Evolutionary conservation across 2,888 invertebrate species (phyloP).

Genomic region (Spodoptera picta): DNA sequence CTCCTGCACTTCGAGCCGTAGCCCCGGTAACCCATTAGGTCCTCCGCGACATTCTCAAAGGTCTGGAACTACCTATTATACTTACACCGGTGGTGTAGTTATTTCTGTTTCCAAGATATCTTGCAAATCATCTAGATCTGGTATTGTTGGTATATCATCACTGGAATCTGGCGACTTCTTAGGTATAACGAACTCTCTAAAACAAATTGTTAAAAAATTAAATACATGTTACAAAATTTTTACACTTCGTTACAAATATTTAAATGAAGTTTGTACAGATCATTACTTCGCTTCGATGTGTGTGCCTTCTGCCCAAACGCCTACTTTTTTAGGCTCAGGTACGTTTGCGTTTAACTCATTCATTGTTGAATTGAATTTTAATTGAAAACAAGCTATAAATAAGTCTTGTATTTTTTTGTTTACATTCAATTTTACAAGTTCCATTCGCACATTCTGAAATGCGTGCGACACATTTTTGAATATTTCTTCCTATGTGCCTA

Average conservation of each 20-base stretch:
- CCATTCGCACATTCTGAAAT: neutral
- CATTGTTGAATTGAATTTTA: constrained; percentile 63
- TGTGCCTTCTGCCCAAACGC: constrained; percentile 84
- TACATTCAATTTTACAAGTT: neutral
- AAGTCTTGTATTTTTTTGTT: constrained; percentile 5
- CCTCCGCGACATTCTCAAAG: too few species aligned
- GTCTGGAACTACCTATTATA: constrained; percentile 10
- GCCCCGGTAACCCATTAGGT: too few species aligned
- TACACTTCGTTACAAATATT: too few species aligned
- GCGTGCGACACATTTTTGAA: too few species aligned
- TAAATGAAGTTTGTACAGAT: neutral
- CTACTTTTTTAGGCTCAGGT: constrained; percentile 82
- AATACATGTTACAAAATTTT: too few species aligned
- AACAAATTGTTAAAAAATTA: constrained; percentile 17
- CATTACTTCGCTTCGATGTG: constrained; percentile 81
- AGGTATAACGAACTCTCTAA: constrained; percentile 81
- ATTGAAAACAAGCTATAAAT: neutral
- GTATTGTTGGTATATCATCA: constrained; percentile 86
- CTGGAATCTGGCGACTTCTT: constrained; percentile 80
- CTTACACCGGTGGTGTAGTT: constrained; percentile 78
- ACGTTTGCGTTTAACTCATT: constrained; percentile 71
- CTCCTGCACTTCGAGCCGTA: too few species aligned
- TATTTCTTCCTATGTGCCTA: too few species aligned
- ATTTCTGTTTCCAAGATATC: constrained; percentile 84
- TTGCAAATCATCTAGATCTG: constrained; percentile 84